Evolutionary conservation across 2,113 vertebrate species (phyloP), one percentile per base, ranked within the genome.

Genomic region (Chroicocephalus ridibundus): DNA sequence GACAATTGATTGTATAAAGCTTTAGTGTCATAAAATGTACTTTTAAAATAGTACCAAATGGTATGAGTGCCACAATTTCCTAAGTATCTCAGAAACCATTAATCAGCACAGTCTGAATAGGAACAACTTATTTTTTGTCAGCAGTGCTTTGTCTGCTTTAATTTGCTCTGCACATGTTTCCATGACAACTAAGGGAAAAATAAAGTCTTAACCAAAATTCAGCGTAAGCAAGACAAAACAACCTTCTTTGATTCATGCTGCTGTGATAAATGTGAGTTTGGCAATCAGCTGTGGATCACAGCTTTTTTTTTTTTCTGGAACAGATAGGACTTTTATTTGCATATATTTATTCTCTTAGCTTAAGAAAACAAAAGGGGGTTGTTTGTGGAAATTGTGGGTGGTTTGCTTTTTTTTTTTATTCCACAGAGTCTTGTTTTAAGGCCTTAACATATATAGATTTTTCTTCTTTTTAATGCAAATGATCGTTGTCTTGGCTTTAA

Each of bases 171-270:
- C 72, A 66, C 26, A 10, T 58, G 88, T 96, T 96, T 92, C 97
- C 77, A 93, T 96, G 96, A 86, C 87, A 96, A 96, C 91, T 46
- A 51, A 85, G 18, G 14, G 42, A 88, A 96, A 93, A 97, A 92
- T 64, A 94, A 96, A 85, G 52, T 92, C 62, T 79, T 89, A 66
- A 88, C 19, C 25, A 94, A 83, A 91, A 83, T 94, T 90, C 61
- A 88, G 34, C 69, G 64, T 76, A 94, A 82, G 72, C 47, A 91
- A 90, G 84, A 92, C 79, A 93, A 88, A 97, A 93, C 68, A 94
- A 79, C 27, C 24, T 86, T 31, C 65, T 92, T 97, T 88, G 90
- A 82, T 93, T 84, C 76, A 49, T 85, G 36, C 78, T 90, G 72
- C 51, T 86, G 60, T 94, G n/a, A 77, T 69, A 94, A 93, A 96